Conservation (phyloP, 2,797 vertebrate species). For the Adrianichthys oophorus region DNA sequence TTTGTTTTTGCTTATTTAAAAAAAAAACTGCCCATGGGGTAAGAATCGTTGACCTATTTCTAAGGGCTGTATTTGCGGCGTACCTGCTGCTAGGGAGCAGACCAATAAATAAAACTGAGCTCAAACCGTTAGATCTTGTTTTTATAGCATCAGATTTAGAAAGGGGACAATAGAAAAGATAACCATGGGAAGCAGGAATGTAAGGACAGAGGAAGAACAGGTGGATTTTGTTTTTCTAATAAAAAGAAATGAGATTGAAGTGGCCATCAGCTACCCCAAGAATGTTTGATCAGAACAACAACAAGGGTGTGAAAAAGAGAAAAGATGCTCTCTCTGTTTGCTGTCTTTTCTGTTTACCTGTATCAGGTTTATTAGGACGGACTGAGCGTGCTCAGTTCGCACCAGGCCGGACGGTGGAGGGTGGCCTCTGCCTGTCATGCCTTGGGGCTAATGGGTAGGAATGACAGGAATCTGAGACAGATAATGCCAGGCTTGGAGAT, state of each 20-base stretch:
- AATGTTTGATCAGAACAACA: conserved; percentile 84
- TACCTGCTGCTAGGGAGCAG: too few relatives aligned
- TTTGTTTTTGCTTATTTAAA: too few relatives aligned
- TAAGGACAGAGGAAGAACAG: conserved; percentile 12
- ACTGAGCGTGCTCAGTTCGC: conserved; percentile 39
- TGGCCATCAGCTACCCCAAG: conserved; percentile 88
- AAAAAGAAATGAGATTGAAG: conserved; percentile 84
- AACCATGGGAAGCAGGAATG: conserved; percentile 39
- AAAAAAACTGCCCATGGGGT: too few relatives aligned
- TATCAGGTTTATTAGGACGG: conserved; percentile 1
- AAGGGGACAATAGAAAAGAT: conserved; percentile 15
- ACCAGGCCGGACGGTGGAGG: conserved; percentile 21
- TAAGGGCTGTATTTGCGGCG: too few relatives aligned
- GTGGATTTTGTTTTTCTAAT: conserved; percentile 78
- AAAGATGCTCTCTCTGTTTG: neutral
- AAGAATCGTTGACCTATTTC: too few relatives aligned
- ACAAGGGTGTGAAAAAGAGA: conserved; percentile 83
- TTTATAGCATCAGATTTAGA: neutral
- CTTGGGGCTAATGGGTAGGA: conserved; percentile 75
- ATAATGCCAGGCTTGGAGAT: conserved; percentile 73
- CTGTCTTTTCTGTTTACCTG: conserved; percentile 32
- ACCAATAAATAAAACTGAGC: too few relatives aligned
- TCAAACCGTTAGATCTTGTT: too few relatives aligned
- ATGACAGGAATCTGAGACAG: conserved; percentile 77
- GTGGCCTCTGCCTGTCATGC: conserved; percentile 43